phyloP scores from a whole-genome alignment of 2,113 vertebrate genomes.

The Hystrix cristata region DNA sequence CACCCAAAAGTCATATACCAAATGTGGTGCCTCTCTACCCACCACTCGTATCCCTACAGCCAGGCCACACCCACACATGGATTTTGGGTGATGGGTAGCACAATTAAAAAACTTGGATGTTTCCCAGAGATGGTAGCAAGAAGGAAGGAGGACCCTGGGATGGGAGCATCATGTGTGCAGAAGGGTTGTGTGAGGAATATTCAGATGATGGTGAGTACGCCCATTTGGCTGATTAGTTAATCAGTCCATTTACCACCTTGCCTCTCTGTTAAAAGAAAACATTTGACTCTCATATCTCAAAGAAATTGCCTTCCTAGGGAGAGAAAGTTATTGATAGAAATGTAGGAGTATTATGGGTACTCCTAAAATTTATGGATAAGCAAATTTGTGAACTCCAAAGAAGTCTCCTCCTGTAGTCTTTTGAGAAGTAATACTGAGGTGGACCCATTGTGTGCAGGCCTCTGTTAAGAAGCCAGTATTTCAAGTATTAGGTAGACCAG shows the following conservation, averaged over 20 bases:
- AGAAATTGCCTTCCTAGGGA: background rate
- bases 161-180: background rate
- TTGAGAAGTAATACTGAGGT: background rate
- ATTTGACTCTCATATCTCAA: background rate
- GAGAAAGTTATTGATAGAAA: constrained; percentile 20
- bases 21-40: background rate
- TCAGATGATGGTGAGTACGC: background rate
- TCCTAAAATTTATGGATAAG: background rate
- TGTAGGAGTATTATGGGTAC: background rate
- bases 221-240: background rate
- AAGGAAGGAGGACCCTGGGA: background rate
- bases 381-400: background rate
- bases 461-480: background rate
- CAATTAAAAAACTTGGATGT: background rate
- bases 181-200: background rate
- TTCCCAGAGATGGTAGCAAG: background rate
- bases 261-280: background rate
- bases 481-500: background rate
- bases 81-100: background rate
- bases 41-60: background rate
- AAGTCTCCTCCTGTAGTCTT: background rate
- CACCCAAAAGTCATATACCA: background rate
- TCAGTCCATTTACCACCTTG: background rate
- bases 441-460: background rate
- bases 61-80: background rate